phyloP scores from a whole-genome alignment of 2,888 invertebrate genomes.

The Rutpela maculata region DNA sequence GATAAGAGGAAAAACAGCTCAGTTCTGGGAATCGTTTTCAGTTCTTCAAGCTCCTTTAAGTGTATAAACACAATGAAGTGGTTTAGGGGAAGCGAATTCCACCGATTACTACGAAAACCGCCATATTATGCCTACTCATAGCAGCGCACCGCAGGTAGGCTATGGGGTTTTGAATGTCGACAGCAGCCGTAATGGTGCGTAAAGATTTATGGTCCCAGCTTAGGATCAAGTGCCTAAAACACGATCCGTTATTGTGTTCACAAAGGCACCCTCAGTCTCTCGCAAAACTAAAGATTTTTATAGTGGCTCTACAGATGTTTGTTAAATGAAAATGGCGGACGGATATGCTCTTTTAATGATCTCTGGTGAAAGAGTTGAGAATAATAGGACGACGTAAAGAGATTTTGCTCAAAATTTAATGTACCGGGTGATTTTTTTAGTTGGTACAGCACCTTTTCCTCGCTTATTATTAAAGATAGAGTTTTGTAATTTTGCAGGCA shows the following conservation, averaged over 20 bases:
- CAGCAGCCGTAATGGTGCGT: slow-evolving; percentile 59
- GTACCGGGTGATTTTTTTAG: too few species aligned
- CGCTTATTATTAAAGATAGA: too few species aligned
- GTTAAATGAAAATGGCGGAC: not conserved
- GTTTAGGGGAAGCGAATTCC: slow-evolving; percentile 29
- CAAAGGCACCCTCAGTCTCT: slow-evolving; percentile 39
- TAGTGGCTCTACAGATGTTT: not conserved
- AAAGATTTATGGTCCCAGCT: slow-evolving; percentile 58
- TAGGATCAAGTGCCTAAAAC: slow-evolving; percentile 58
- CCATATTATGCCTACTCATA: slow-evolving; percentile 36
- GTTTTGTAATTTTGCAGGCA: too few species aligned
- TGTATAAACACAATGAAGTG: slow-evolving; percentile 33
- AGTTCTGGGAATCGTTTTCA: not conserved
- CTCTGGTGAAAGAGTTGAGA: not conserved
- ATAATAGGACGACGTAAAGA: not conserved
- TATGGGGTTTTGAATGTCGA: slow-evolving; percentile 45
- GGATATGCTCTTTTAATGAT: not conserved
- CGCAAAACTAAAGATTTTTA: slow-evolving; percentile 14
- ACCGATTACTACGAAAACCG: slow-evolving; percentile 33
- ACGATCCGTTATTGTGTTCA: slow-evolving; percentile 53
- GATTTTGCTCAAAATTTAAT: too few species aligned
- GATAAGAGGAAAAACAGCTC: not conserved
- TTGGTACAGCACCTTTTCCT: too few species aligned
- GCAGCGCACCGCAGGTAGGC: slow-evolving; percentile 44
- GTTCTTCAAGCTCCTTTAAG: slow-evolving; percentile 12